These are phyloP conservation scores for Tragelaphus strepsiceros DNA, from an alignment of 2,113 vertebrate species.

Conservation along the genomic window DNA sequence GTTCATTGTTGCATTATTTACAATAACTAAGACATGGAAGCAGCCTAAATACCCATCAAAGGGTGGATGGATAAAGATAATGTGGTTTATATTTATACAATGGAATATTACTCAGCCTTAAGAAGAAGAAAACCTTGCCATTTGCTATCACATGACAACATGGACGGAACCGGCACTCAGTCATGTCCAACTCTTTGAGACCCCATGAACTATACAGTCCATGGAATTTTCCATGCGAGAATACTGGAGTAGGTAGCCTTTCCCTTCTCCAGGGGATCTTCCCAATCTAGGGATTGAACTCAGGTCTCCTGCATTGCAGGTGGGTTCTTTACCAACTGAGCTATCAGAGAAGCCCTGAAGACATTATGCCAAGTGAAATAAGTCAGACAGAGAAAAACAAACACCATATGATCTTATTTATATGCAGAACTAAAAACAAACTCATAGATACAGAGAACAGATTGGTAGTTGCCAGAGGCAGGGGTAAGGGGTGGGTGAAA, in stretches of 20 bases:
- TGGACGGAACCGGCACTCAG: not conserved
- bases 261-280: not conserved
- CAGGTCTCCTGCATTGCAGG: not conserved
- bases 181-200: not conserved
- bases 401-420: not conserved
- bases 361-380: not conserved
- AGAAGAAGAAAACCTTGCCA: not conserved
- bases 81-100: not conserved
- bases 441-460: not conserved
- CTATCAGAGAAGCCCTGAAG: not conserved
- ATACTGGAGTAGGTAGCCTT: not conserved
- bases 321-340: not conserved
- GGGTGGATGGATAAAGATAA: not conserved
- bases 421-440: not conserved
- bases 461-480: not conserved
- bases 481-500: not conserved
- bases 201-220: not conserved
- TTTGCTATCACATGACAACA: not conserved
- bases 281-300: not conserved
- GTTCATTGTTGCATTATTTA: not conserved
- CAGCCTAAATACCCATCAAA: not conserved
- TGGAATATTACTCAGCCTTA: not conserved
- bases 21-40: not conserved
- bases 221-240: not conserved
- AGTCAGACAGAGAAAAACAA: not conserved